phyloP scores from a whole-genome alignment of 2,113 vertebrate genomes.

The Rissa tridactyla region DNA sequence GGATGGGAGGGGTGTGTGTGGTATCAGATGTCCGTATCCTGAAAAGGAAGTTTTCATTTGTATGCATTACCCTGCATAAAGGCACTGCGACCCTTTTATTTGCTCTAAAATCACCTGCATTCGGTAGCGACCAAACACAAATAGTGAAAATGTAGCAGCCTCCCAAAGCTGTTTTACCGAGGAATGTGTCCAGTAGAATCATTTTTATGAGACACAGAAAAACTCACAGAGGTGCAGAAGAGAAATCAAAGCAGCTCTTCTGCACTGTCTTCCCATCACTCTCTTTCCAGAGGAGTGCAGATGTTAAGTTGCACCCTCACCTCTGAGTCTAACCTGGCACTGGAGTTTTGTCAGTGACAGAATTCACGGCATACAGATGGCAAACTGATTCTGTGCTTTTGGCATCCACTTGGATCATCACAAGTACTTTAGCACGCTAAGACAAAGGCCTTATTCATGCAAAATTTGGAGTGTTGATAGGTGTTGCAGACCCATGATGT shows the following conservation, averaged over 20 bases:
- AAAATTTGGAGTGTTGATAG: not conserved
- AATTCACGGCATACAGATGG: too few species aligned
- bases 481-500: too few species aligned
- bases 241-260: too few species aligned
- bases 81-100: not conserved
- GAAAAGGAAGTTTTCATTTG: not conserved
- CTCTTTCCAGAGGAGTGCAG: too few species aligned
- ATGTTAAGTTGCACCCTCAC: too few species aligned
- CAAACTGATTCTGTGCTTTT: too few species aligned
- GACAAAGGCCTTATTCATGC: not conserved
- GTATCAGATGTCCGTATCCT: not conserved
- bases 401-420: not conserved
- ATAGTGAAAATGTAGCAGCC: not conserved
- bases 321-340: too few species aligned
- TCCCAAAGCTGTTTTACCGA: not conserved
- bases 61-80: not conserved
- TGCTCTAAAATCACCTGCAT: not conserved
- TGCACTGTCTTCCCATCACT: too few species aligned
- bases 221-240: too few species aligned
- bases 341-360: too few species aligned
- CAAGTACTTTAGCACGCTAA: not conserved
- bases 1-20: rapidly evolving
- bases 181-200: too few species aligned
- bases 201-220: too few species aligned
- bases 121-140: not conserved